Base-by-base conservation (phyloP, 2,113 vertebrate genomes). In the Euleptes europaea region DNA sequence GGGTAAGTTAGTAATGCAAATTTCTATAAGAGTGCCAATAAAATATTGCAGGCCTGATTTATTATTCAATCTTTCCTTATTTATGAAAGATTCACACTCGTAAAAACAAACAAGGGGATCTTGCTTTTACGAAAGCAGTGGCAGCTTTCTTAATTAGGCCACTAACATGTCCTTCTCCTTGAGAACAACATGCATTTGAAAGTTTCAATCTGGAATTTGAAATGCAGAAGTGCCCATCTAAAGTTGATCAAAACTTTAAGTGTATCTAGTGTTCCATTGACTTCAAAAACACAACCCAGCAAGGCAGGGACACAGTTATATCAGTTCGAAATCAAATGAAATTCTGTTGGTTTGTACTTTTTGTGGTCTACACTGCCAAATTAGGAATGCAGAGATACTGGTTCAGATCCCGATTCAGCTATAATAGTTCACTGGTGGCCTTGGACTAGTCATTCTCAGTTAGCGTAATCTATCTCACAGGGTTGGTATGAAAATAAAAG, bases 131-230 rank as follows among this genome's bases (percentile, higher is more conserved):
- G 31, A 67, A 77, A 67, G 19, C 28, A 73, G 76, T 47, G 2
- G 8, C 5, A 66, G 47, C 33, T 90, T 87, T 85, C 73, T 86
- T 54, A 89, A 77, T 73, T 5, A 17, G 33, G 5, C 47, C 84
- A 51, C 67, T 72, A 75, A 54, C 21, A 4, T 19, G 38, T 91
- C 71, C 28, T 23, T n/a, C 26, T n/a, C n/a, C 28, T 66, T 51
- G 80, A 67, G 28, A 76, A 70, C 23, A 69, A 10, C 35, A 21
- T 13, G 7, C 86, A 88, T 90, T 88, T 93, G 88, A 63, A 80
- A 92, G 89, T 82, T 94, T 85, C 89, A 88, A 92, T 83, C 83
- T 57, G 88, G 84, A 80, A 78, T 87, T 94, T 90, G 90, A 86
- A 91, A 90, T 83, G 80, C 44, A 84, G 92, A 95, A 73, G 83